A percentile compares a stretch with the other conserved stretches of the same genome.
phyloP scores from a whole-genome alignment of 2,797 vertebrate species.

The Hapalemur alaotrensis region DNA sequence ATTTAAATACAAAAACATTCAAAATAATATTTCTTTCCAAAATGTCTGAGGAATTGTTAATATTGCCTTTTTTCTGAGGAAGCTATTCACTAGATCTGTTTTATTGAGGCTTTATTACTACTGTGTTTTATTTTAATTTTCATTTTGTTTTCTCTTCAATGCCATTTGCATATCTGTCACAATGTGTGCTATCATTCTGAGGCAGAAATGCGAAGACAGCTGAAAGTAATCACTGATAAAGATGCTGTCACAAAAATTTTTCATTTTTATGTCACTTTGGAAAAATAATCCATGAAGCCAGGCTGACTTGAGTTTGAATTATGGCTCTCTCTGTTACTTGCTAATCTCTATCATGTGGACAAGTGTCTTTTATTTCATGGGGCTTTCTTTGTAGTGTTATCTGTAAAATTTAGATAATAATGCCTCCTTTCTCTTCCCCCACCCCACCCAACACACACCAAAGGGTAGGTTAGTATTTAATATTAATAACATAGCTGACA shows the following conservation, averaged over 20 bases:
- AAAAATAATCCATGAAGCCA: not conserved
- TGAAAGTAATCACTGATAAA: conserved; percentile 29
- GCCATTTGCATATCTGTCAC: not conserved
- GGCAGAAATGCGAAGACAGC: conserved; percentile 38
- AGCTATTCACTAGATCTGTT: not conserved
- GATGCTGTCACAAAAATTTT: not conserved
- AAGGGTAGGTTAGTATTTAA: not conserved
- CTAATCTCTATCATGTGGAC: not conserved
- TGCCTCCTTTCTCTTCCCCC: not conserved
- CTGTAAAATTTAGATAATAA: not conserved
- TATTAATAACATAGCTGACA: not conserved
- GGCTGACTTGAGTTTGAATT: not conserved
- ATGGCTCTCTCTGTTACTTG: not conserved
- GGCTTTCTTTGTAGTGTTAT: not conserved
- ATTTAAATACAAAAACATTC: conserved; percentile 39
- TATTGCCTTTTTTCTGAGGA: not conserved
- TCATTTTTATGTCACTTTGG: not conserved
- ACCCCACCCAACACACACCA: not conserved
- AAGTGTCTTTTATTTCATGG: not conserved
- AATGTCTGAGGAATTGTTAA: not conserved
- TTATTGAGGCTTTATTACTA: not conserved
- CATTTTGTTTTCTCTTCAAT: not conserved
- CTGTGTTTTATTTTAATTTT: not conserved
- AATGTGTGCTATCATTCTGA: conserved; percentile 2
- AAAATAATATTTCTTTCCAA: conserved; percentile 11